phyloP scores from a whole-genome alignment of 2,113 vertebrate genomes.

The Thymallus thymallus region DNA sequence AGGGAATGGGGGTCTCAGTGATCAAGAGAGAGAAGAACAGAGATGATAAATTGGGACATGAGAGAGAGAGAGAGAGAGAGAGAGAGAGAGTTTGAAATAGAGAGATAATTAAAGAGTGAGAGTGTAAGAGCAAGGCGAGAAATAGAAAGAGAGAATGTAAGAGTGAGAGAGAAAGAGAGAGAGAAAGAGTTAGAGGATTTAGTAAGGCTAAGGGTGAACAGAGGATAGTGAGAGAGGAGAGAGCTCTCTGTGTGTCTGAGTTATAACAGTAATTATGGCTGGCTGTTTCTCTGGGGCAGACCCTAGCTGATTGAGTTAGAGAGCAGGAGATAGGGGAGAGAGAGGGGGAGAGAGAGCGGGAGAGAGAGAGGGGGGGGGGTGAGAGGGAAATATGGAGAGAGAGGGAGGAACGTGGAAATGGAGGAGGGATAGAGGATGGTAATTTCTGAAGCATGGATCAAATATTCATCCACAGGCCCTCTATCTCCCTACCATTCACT shows the following conservation, averaged over 20 bases:
- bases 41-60: background rate
- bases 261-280: background rate
- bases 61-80: background rate
- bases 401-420: background rate
- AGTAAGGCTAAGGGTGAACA: background rate
- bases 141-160: background rate
- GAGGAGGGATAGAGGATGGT: background rate
- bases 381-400: background rate
- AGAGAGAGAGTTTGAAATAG: background rate
- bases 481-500: background rate
- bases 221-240: background rate
- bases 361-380: background rate
- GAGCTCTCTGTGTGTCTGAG: background rate
- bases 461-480: background rate
- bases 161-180: background rate
- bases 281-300: background rate
- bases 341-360: background rate
- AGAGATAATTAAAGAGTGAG: background rate
- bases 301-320: background rate
- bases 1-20: background rate
- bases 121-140: background rate
- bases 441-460: background rate
- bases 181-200: constrained; percentile 1
- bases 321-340: background rate
- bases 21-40: background rate